Evolutionary conservation across 2,797 vertebrate genomes (phyloP).

Genomic region (Carapus acus): DNA sequence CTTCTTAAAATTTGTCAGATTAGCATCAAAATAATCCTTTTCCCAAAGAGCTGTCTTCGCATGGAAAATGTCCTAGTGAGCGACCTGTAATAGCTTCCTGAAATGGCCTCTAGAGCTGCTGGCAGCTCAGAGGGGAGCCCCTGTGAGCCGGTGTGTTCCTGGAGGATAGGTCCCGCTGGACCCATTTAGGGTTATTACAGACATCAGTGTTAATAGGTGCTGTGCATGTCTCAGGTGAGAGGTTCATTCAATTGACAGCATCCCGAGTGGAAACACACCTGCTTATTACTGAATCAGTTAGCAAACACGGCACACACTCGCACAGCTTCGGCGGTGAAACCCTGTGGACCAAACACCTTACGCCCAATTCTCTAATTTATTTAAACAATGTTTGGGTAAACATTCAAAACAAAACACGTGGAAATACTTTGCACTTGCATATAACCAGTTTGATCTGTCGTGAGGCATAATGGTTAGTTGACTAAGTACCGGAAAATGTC

Average conservation of each 20-base stretch:
- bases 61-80: neutral
- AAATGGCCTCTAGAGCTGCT: constrained; percentile 17
- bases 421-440: neutral
- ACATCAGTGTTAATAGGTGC: constrained; percentile 60
- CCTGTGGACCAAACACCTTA: neutral
- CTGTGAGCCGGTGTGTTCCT: constrained; percentile 38
- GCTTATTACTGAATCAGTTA: constrained; percentile 55
- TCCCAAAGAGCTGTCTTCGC: neutral
- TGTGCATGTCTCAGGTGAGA: constrained; percentile 69
- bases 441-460: neutral
- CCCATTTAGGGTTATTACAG: constrained; percentile 67
- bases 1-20: neutral
- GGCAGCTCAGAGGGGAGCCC: constrained; percentile 20
- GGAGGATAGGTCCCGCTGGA: constrained; percentile 55
- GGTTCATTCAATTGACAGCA: constrained; percentile 61
- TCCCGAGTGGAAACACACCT: constrained; percentile 59
- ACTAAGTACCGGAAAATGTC: no score
- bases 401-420: neutral
- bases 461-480: neutral
- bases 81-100: constrained; percentile 15
- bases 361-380: neutral
- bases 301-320: constrained; percentile 31
- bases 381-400: neutral
- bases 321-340: constrained; percentile 8
- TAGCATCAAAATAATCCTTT: constrained; percentile 2